Evolutionary conservation across 2,888 invertebrate species (phyloP).

Genomic region (Actias luna): DNA sequence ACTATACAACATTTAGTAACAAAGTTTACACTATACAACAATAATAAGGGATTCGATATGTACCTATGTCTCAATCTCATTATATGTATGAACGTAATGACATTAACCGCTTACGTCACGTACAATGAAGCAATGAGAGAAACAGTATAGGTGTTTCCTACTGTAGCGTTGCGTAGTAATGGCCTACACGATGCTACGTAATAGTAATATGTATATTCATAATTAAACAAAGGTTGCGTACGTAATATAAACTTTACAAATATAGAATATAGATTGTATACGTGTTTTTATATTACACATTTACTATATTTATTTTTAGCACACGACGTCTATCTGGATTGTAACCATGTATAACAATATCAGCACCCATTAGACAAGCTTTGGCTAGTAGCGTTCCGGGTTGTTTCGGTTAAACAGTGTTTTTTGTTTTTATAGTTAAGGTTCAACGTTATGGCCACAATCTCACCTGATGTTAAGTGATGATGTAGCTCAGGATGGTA

Average conservation of each 20-base stretch:
- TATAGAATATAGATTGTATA: neutral
- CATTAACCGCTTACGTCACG: constrained; percentile 11
- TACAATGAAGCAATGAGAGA: constrained; percentile 85
- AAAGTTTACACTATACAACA: neutral
- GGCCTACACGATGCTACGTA: neutral
- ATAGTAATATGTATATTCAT: neutral
- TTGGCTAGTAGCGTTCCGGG: too few relatives aligned
- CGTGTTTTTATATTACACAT: neutral
- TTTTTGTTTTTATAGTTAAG: too few relatives aligned
- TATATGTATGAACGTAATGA: constrained; percentile 16
- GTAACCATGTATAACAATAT: too few relatives aligned
- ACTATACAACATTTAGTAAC: neutral
- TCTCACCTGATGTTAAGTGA: too few relatives aligned
- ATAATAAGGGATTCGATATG: neutral
- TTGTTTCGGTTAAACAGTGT: too few relatives aligned
- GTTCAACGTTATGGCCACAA: too few relatives aligned
- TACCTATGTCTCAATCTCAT: constrained; percentile 3
- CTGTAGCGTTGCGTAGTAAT: constrained; percentile 53
- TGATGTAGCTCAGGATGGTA: too few relatives aligned
- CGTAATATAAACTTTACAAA: neutral
- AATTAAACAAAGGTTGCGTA: neutral
- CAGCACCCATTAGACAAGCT: too few relatives aligned
- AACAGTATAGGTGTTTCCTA: neutral
- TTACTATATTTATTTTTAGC: too few relatives aligned
- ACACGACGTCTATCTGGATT: too few relatives aligned